A percentile compares a stretch with the other conserved stretches of the same genome.
Evolutionary conservation across 2,113 vertebrate species (phyloP).

Genomic region (Pangasianodon gigas): DNA sequence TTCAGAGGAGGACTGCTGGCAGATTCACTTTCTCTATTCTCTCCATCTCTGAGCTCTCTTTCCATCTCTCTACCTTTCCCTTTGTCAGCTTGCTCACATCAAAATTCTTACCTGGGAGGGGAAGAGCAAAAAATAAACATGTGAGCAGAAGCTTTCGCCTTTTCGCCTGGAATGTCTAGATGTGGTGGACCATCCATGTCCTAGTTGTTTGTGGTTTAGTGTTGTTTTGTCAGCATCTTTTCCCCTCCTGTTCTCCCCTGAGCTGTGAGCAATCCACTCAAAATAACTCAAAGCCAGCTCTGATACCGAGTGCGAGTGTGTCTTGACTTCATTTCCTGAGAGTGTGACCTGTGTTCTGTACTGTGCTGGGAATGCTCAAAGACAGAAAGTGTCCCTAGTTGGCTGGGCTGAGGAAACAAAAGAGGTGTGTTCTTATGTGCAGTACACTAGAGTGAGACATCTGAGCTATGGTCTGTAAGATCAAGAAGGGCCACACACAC

Average conservation of each 20-base stretch:
- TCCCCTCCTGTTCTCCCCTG: slow-evolving; percentile 54
- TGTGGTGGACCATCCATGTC: slow-evolving; percentile 53
- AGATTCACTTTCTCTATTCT: slow-evolving; percentile 44
- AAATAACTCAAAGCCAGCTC: slow-evolving; percentile 60
- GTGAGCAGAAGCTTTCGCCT: slow-evolving; percentile 58
- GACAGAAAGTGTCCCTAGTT: slow-evolving; percentile 12
- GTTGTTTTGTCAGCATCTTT: slow-evolving; percentile 64
- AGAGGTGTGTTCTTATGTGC: slow-evolving; percentile 46
- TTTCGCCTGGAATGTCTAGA: slow-evolving; percentile 75
- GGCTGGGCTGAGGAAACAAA: slow-evolving; percentile 39
- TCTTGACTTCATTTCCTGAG: slow-evolving; percentile 44
- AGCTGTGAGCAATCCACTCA: slow-evolving; percentile 60
- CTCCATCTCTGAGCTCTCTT: slow-evolving; percentile 20
- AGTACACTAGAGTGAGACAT: slow-evolving; percentile 50
- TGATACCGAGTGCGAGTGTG: slow-evolving; percentile 49
- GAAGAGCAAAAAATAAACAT: slow-evolving; percentile 39
- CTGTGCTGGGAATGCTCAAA: background rate
- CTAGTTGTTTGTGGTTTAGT: slow-evolving; percentile 58
- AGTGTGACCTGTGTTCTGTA: slow-evolving; percentile 27
- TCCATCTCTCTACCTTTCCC: slow-evolving; percentile 8
- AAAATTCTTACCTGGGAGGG: slow-evolving; percentile 31
- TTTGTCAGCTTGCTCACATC: slow-evolving; percentile 31
- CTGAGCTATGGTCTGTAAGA: slow-evolving; percentile 58
- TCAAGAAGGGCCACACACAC: slow-evolving; percentile 18
- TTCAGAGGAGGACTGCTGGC: slow-evolving; percentile 55